Evolutionary conservation across 2,888 invertebrate genomes (phyloP).

Genomic region (Zygothrica quintamaculata): DNA sequence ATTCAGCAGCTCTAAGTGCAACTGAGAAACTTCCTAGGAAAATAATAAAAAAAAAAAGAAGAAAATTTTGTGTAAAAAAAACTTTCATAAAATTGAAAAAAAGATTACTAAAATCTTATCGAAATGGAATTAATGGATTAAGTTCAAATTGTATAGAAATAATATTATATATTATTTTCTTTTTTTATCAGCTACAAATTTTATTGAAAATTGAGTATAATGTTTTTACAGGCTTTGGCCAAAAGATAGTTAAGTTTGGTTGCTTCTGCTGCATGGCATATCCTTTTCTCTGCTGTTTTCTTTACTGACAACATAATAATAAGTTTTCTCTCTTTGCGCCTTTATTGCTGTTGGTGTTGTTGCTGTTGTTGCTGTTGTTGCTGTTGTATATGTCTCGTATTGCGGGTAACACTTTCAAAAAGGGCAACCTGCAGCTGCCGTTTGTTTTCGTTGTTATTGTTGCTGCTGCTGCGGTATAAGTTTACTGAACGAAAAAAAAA

Average conservation of each 20-base stretch:
- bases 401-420: slow-evolving; percentile 65
- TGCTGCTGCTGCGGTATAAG: slow-evolving; percentile 68
- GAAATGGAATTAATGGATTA: not conserved
- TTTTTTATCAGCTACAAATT: not conserved
- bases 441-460: slow-evolving; percentile 30
- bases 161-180: no score
- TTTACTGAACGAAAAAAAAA: slow-evolving; percentile 62
- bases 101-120: not conserved
- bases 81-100: not conserved
- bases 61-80: not conserved
- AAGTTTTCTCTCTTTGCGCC: slow-evolving; percentile 57
- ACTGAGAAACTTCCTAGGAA: no score
- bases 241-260: slow-evolving; percentile 31
- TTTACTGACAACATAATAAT: slow-evolving; percentile 78
- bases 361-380: slow-evolving; percentile 41
- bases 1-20: no score
- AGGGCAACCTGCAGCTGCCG: slow-evolving; percentile 74
- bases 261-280: slow-evolving; percentile 30
- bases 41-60: no score
- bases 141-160: no score
- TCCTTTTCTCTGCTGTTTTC: slow-evolving; percentile 42
- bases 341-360: slow-evolving; percentile 8
- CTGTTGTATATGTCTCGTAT: slow-evolving; percentile 35
- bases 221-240: slow-evolving; percentile 11
- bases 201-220: slow-evolving; percentile 26